Evolutionary conservation across 1,140 invertebrate genomes (phyloP).

Genomic region (Bathynomus jamesi): DNA sequence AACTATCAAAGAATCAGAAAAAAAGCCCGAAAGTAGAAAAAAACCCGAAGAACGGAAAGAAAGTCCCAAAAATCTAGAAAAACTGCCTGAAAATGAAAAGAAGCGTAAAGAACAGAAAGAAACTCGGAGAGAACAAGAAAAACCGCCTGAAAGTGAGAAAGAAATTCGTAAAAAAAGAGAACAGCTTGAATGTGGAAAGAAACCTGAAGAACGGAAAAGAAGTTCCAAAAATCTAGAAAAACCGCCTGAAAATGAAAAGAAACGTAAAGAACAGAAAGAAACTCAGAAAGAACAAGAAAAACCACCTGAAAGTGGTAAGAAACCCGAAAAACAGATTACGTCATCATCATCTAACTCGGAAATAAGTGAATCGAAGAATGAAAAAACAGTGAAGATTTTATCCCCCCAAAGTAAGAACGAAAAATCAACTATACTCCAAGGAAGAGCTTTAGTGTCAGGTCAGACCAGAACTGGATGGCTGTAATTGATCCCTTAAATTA

Average conservation of each 20-base stretch:
- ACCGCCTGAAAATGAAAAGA: background rate
- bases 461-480: conserved; percentile 21
- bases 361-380: background rate
- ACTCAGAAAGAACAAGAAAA: background rate
- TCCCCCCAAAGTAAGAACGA: background rate
- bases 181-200: too few relatives aligned
- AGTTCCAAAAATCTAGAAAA: background rate
- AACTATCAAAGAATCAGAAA: background rate
- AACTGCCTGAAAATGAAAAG: background rate
- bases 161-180: too few relatives aligned
- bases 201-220: too few relatives aligned
- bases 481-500: too few relatives aligned
- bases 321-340: background rate
- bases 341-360: background rate
- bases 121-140: background rate
- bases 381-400: background rate
- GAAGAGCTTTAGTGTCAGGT: conserved; percentile 16
- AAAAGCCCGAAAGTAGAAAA: too few relatives aligned
- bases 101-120: background rate
- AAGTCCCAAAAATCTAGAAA: background rate
- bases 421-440: background rate
- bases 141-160: too few relatives aligned
- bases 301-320: background rate
- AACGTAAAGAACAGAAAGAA: background rate
- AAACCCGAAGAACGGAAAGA: background rate